Evolutionary conservation across 1,140 invertebrate genomes (phyloP), one percentile per base, ranked within the genome.

Genomic region (Aphelinus certus): DNA sequence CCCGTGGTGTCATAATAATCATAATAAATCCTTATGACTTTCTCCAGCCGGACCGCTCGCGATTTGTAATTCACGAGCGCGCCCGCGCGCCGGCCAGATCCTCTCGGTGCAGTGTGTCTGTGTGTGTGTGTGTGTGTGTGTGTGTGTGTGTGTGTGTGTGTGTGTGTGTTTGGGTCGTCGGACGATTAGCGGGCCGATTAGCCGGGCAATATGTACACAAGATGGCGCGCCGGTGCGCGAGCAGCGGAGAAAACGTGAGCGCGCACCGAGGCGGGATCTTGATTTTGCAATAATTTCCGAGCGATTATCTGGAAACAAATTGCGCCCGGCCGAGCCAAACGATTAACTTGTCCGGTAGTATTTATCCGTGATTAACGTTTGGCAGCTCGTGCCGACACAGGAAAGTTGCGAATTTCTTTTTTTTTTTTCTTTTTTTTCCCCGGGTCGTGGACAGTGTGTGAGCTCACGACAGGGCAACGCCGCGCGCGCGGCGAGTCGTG

Each of bases 101-200:
- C 26, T 26, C 26, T 26, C 26, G 26, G 26, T 26, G 26, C 26
- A 26, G 26, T 26, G 26, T 26, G 26, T 26, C 26, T 26, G 26
- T 26, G 26, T 26, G 26, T 26, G 26, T 26, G 26, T 9, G 9
- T 9, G 51, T 53, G 4, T 58, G 51, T 79, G n/a, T n/a, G n/a
- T n/a, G n/a, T n/a, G 26, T 26, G 26, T 26, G 26, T 26, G 0
- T 26, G 26, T 26, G 26, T 26, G 26, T 26, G 26, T 26, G 26
- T 9, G 9, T 9, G 51, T 53, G 4, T 58, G 51, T 79, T 80
- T 76, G 65, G 75, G 75, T 78, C 76, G 62, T 80, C 77, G 75
- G 79, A 81, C 68, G 68, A 71, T 71, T 71, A 71, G 61, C 61
- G 61, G 2, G 3, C 2, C 70, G 70, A 71, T 71, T 71, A 71